Percentiles rank a stretch among this genome's conserved stretches.
phyloP scores from a whole-genome alignment of 2,113 vertebrate species.

The Macroglossus sobrinus region DNA sequence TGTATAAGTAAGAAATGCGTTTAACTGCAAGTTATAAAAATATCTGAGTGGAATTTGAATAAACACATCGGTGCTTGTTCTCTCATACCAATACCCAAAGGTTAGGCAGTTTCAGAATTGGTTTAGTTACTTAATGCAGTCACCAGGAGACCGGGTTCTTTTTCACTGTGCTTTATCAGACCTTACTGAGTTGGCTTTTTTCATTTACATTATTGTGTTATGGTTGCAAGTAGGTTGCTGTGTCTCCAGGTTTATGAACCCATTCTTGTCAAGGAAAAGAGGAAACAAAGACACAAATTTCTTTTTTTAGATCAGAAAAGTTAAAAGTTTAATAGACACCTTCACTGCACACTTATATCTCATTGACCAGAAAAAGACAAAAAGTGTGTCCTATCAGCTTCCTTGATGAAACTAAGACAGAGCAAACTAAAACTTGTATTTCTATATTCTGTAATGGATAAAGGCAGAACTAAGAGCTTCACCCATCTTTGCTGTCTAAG shows the following conservation, averaged over 20 bases:
- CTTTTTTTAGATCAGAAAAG: neutral
- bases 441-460: neutral
- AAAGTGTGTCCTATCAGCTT: neutral
- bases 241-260: neutral
- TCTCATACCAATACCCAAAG: neutral
- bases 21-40: neutral
- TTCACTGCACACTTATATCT: neutral
- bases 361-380: neutral
- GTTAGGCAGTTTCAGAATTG: fast-evolving
- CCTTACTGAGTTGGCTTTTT: neutral
- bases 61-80: neutral
- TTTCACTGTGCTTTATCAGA: neutral
- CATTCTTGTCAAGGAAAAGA: neutral
- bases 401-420: neutral
- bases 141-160: neutral
- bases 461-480: neutral
- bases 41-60: neutral
- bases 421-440: too few species aligned
- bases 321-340: neutral
- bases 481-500: fast-evolving
- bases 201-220: neutral
- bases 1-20: slow-evolving; percentile 12
- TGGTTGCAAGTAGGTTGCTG: too few species aligned
- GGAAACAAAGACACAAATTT: neutral
- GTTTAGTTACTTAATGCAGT: neutral